These are phyloP conservation scores for Zeuzera pyrina DNA, from an alignment of 2,888 invertebrate species.

Conservation along the genomic window DNA sequence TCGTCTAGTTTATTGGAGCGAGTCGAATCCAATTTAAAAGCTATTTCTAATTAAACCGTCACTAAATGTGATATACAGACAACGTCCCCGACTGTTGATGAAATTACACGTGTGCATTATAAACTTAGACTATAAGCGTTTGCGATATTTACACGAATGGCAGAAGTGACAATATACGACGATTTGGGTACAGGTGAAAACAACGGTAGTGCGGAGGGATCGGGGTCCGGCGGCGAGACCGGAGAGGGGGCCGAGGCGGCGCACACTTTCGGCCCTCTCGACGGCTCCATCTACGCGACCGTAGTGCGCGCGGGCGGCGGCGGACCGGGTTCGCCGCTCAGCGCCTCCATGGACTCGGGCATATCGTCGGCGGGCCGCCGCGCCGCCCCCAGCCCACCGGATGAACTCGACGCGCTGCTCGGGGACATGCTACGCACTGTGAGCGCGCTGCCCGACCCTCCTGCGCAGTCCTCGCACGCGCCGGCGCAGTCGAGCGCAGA, in stretches of 20 bases:
- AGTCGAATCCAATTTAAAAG: conserved; percentile 52
- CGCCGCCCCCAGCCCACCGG: conserved; percentile 68
- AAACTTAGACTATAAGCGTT: no score
- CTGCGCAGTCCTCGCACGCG: conserved; percentile 24
- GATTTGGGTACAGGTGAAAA: conserved; percentile 68
- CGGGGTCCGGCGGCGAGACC: conserved; percentile 57
- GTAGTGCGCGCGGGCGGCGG: conserved; percentile 66
- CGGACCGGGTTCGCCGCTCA: conserved; percentile 78
- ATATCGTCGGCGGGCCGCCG: conserved; percentile 83
- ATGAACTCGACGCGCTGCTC: conserved; percentile 87
- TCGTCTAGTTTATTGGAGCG: conserved; percentile 39
- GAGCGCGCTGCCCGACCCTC: conserved; percentile 82
- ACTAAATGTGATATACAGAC: conserved; percentile 27
- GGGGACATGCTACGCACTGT: conserved; percentile 91
- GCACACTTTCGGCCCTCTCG: conserved; percentile 88
- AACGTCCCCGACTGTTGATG: no score
- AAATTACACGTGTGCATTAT: no score
- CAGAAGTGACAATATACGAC: neutral
- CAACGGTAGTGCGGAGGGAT: conserved; percentile 64
- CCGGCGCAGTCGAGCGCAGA: conserved; percentile 62
- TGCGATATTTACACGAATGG: neutral
- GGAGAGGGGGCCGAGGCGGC: conserved; percentile 59
- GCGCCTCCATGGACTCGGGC: conserved; percentile 93
- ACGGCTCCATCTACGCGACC: conserved; percentile 92
- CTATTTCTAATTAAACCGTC: conserved; percentile 43